phyloP scores from a whole-genome alignment of 2,113 vertebrate genomes.

The Noctilio leporinus region DNA sequence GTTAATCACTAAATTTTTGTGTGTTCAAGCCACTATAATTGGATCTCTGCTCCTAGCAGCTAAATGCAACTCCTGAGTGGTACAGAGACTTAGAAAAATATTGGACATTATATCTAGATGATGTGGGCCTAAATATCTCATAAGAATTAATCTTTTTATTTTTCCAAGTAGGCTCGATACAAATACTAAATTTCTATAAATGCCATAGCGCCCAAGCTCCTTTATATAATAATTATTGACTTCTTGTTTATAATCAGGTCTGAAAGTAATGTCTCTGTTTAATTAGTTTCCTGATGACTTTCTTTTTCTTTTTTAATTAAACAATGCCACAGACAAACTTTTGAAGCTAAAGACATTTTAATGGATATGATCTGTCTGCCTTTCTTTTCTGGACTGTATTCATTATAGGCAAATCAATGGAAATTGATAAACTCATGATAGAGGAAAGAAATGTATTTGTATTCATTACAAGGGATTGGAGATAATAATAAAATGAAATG shows the following conservation, averaged over 20 bases:
- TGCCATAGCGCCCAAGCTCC: not conserved
- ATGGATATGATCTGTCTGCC: constrained; percentile 66
- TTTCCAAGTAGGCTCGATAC: not conserved
- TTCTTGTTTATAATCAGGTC: constrained; percentile 51
- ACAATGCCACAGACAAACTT: constrained; percentile 66
- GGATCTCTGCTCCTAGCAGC: not conserved
- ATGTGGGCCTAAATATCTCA: not conserved
- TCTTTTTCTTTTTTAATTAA: constrained; percentile 74
- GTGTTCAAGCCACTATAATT: not conserved
- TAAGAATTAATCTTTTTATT: not conserved
- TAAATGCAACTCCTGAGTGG: not conserved
- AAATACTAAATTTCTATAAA: constrained; percentile 11
- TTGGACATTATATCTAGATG: not conserved
- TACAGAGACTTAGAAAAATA: constrained; percentile 52
- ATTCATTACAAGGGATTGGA: constrained; percentile 79
- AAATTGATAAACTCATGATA: constrained; percentile 83
- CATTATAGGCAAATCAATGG: constrained; percentile 80
- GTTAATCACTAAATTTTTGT: not conserved
- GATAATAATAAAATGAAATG: constrained; percentile 83
- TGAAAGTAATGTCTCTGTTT: constrained; percentile 61
- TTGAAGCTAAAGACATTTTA: constrained; percentile 71
- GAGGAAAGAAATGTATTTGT: constrained; percentile 79
- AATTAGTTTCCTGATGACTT: constrained; percentile 68
- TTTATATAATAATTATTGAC: constrained; percentile 58
- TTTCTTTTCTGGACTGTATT: constrained; percentile 71